Evolutionary conservation across 2,888 invertebrate species (phyloP).

Genomic region (Chymomyza amoena): DNA sequence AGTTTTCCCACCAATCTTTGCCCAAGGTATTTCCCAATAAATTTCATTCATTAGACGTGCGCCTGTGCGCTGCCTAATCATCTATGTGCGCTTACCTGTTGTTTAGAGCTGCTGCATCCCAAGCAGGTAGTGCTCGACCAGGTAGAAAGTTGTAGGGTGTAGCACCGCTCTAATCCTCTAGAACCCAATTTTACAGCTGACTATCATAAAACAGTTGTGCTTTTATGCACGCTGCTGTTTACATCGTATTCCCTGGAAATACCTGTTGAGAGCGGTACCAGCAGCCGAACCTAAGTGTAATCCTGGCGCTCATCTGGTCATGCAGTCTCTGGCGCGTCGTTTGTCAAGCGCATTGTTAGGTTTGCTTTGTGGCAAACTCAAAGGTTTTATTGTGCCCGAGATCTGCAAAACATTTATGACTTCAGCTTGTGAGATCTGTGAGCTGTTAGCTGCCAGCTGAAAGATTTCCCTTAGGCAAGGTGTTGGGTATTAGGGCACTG

Average conservation of each 20-base stretch:
- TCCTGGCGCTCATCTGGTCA: slow-evolving; percentile 63
- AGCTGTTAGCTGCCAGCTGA: slow-evolving; percentile 48
- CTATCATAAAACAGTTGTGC: slow-evolving; percentile 67
- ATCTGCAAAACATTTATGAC: slow-evolving; percentile 56
- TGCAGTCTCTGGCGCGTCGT: slow-evolving; percentile 29
- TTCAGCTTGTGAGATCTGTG: slow-evolving; percentile 33
- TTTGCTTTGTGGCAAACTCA: slow-evolving; percentile 53
- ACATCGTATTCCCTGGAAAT: slow-evolving; percentile 57
- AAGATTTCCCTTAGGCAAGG: slow-evolving; percentile 33
- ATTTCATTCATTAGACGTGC: slow-evolving; percentile 62
- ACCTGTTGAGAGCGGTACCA: slow-evolving; percentile 49
- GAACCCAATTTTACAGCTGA: slow-evolving; percentile 27
- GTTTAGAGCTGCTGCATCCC: neutral
- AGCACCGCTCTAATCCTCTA: slow-evolving; percentile 37
- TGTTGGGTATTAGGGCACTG: slow-evolving; percentile 32
- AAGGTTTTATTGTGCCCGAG: slow-evolving; percentile 36
- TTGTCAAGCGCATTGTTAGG: slow-evolving; percentile 40
- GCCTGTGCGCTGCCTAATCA: slow-evolving; percentile 46
- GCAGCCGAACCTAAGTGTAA: slow-evolving; percentile 28
- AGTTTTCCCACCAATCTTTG: slow-evolving; percentile 48
- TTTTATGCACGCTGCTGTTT: slow-evolving; percentile 34
- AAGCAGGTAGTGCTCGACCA: neutral
- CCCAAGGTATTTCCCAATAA: slow-evolving; percentile 60
- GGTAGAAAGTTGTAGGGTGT: slow-evolving; percentile 24
- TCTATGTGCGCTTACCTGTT: slow-evolving; percentile 10